These are phyloP conservation scores for Pantala flavescens DNA, from an alignment of 1,140 invertebrate species.

Conservation along the genomic window DNA sequence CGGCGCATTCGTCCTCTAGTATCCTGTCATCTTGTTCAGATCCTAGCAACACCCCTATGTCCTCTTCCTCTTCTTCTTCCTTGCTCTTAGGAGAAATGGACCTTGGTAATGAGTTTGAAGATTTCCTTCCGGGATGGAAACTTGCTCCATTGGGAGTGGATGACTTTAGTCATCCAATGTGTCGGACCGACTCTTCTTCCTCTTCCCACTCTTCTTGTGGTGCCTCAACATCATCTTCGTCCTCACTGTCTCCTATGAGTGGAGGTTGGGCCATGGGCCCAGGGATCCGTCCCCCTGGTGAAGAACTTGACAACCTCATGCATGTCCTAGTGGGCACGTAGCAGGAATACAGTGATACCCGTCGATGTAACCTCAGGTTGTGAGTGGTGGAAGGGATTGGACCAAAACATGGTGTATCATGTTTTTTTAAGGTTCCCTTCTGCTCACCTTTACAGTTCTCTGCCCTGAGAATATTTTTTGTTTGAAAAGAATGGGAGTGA, in stretches of 20 bases:
- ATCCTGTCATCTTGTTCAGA: not conserved
- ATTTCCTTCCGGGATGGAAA: constrained; percentile 53
- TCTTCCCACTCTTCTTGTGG: not conserved
- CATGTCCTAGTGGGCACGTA: constrained; percentile 26
- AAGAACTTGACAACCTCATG: constrained; percentile 25
- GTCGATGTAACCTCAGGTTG: not conserved
- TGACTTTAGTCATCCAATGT: constrained; percentile 48
- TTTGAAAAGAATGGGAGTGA: not conserved
- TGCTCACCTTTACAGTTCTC: not conserved
- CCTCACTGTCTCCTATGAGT: constrained; percentile 12
- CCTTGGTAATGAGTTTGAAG: constrained; percentile 29
- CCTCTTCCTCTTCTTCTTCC: constrained; percentile 23
- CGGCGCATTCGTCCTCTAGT: constrained; percentile 18
- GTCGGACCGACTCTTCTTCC: constrained; percentile 19
- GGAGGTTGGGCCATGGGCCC: constrained; percentile 19
- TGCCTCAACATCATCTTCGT: not conserved
- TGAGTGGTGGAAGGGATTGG: not conserved
- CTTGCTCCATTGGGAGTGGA: constrained; percentile 53
- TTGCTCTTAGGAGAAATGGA: constrained; percentile 31
- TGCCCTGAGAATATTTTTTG: not conserved
- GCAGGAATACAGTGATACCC: constrained; percentile 12
- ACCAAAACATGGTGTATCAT: not conserved
- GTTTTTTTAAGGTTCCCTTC: not conserved
- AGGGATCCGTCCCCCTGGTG: constrained; percentile 12
- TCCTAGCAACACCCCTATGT: not conserved